These are phyloP conservation scores for Apamea anceps DNA, from an alignment of 2,888 invertebrate species.

Conservation along the genomic window DNA sequence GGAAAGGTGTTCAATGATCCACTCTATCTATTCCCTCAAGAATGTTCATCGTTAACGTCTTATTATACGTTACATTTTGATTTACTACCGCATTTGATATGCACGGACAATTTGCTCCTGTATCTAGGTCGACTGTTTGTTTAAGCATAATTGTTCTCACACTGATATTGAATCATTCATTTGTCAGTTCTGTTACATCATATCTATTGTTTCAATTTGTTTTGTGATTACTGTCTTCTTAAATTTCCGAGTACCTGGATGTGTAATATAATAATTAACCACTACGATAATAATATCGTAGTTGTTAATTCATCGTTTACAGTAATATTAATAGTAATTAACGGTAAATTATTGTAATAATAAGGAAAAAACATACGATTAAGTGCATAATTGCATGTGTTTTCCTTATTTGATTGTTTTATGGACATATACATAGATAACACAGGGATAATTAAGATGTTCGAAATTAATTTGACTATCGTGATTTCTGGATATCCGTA, in stretches of 20 bases:
- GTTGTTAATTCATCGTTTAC: background rate
- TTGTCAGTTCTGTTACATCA: constrained; percentile 57
- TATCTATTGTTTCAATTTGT: constrained; percentile 49
- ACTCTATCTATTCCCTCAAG: background rate
- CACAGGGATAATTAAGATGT: background rate
- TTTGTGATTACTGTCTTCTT: constrained; percentile 29
- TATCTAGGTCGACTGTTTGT: constrained; percentile 55
- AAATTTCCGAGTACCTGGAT: background rate
- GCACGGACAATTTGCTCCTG: constrained; percentile 42
- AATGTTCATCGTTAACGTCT: constrained; percentile 37
- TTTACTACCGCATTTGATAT: constrained; percentile 51
- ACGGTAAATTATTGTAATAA: background rate
- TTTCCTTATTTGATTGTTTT: background rate
- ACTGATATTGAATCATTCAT: constrained; percentile 60
- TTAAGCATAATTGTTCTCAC: constrained; percentile 61
- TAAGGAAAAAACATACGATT: background rate
- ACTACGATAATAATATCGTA: background rate
- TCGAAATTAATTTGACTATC: background rate
- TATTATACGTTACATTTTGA: constrained; percentile 42
- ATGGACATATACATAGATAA: too few relatives aligned
- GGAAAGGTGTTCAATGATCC: constrained; percentile 19
- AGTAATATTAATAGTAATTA: background rate
- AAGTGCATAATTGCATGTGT: background rate
- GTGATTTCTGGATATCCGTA: background rate
- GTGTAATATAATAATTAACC: background rate